Percentiles rank a stretch among this genome's conserved stretches.
phyloP scores from a whole-genome alignment of 2,888 invertebrate species.

The Octodonta nipae region DNA sequence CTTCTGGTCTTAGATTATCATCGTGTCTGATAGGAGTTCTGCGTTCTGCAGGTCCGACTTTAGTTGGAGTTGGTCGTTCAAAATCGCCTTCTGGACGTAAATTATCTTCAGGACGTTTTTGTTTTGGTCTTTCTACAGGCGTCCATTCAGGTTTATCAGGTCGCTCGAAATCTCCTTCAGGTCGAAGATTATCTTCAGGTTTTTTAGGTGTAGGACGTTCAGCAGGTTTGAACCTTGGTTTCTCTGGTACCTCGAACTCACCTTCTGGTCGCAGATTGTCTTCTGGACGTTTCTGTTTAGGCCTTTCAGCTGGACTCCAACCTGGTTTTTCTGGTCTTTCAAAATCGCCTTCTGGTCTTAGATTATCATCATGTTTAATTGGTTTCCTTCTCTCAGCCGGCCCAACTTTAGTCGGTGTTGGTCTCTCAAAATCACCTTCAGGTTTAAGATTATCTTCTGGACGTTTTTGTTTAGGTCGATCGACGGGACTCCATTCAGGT shows the following conservation, averaged over 20 bases:
- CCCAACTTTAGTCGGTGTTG: conserved; percentile 34
- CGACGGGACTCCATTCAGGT: conserved; percentile 32
- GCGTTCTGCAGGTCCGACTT: conserved; percentile 38
- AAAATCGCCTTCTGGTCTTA: conserved; percentile 43
- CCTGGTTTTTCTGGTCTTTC: conserved; percentile 33
- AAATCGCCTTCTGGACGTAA: conserved; percentile 47
- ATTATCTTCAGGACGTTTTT: conserved; percentile 47
- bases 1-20: conserved; percentile 44
- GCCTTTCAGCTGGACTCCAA: conserved; percentile 37
- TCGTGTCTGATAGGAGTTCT: conserved; percentile 42
- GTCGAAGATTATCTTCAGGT: conserved; percentile 48
- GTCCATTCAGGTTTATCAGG: conserved; percentile 34
- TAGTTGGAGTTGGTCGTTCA: conserved; percentile 33
- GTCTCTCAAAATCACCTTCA: conserved; percentile 41
- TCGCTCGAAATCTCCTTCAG: conserved; percentile 46
- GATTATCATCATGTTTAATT: conserved; percentile 41
- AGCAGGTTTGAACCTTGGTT: conserved; percentile 27
- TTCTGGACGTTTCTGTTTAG: conserved; percentile 33
- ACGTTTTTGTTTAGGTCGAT: conserved; percentile 34
- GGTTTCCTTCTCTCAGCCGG: conserved; percentile 35
- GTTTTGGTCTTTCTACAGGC: conserved; percentile 38
- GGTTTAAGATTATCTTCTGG: conserved; percentile 44
- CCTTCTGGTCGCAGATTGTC: conserved; percentile 28
- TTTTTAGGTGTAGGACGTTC: conserved; percentile 27
- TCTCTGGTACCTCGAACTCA: conserved; percentile 26